Evolutionary conservation across 2,888 invertebrate species (phyloP).

Genomic region (Oeneis ivallda): DNA sequence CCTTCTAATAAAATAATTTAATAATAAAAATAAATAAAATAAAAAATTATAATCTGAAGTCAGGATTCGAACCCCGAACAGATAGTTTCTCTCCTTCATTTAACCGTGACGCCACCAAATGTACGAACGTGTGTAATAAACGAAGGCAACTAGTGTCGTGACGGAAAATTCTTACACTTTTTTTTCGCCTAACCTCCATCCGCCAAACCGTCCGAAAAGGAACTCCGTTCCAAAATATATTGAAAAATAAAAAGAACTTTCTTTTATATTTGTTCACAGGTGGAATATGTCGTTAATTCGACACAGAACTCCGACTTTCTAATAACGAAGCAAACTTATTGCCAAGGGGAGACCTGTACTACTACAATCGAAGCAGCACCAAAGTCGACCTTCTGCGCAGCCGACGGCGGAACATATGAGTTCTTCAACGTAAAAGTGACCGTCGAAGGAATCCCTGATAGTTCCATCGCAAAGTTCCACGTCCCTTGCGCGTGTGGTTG

Average conservation of each 20-base stretch:
- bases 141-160: too few species aligned
- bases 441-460: slow-evolving; percentile 48
- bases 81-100: too few species aligned
- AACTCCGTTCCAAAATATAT: too few species aligned
- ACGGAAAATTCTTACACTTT: too few species aligned
- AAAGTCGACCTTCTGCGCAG: slow-evolving; percentile 52
- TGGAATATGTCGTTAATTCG: slow-evolving; percentile 42
- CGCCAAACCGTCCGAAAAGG: too few species aligned
- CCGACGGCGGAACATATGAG: slow-evolving; percentile 47
- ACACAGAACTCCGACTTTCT: slow-evolving; percentile 47
- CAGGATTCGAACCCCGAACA: too few species aligned
- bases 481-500: slow-evolving; percentile 68
- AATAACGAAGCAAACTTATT: slow-evolving; percentile 35
- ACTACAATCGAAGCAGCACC: slow-evolving; percentile 46
- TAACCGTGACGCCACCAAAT: too few species aligned
- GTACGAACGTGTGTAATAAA: too few species aligned
- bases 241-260: neutral
- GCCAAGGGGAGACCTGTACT: slow-evolving; percentile 43
- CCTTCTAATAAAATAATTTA: too few species aligned
- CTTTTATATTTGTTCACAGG: neutral
- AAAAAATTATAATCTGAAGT: too few species aligned
- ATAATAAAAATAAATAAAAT: too few species aligned
- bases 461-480: slow-evolving; percentile 52
- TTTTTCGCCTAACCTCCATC: too few species aligned
- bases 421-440: slow-evolving; percentile 49